Percentiles rank a stretch among this genome's conserved stretches.
Evolutionary conservation across 1,140 invertebrate genomes (phyloP).

Genomic region (Drosophila insularis): DNA sequence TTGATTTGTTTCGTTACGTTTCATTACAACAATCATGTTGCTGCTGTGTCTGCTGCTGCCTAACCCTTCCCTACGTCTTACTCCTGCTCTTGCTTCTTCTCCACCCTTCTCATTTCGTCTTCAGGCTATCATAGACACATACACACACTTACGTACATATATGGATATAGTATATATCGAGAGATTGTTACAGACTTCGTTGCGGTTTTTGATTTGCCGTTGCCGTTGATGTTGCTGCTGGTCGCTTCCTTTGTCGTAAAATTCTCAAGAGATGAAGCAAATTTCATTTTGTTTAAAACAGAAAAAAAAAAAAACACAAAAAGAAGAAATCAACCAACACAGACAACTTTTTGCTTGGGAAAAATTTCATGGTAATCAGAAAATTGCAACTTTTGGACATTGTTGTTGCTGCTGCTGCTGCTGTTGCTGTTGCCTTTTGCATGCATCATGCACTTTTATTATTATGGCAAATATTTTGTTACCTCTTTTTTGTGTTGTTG

Average conservation of each 20-base stretch:
- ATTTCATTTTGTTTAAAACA: slow-evolving; percentile 68
- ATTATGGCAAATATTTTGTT: slow-evolving; percentile 74
- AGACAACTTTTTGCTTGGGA: slow-evolving; percentile 56
- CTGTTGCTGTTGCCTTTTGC: slow-evolving; percentile 18
- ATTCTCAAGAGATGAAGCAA: slow-evolving; percentile 68
- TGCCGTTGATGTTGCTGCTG: slow-evolving; percentile 16
- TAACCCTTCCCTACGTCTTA: background rate
- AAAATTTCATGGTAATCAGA: slow-evolving; percentile 65
- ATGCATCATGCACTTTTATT: slow-evolving; percentile 66
- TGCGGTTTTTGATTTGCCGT: slow-evolving; percentile 61
- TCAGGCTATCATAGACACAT: slow-evolving; percentile 23
- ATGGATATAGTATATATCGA: background rate
- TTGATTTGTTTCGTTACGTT: slow-evolving; percentile 78
- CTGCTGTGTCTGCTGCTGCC: slow-evolving; percentile 16
- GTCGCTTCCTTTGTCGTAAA: slow-evolving; percentile 47
- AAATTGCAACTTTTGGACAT: slow-evolving; percentile 52
- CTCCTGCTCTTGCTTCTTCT: background rate
- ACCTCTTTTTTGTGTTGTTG: slow-evolving; percentile 17
- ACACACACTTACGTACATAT: slow-evolving; percentile 12
- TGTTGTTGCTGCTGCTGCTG: background rate
- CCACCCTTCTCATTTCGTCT: background rate
- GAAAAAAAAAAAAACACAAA: slow-evolving; percentile 44
- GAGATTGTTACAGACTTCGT: slow-evolving; percentile 22
- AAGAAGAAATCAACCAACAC: background rate
- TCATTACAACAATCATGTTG: slow-evolving; percentile 73